Evolutionary conservation across 2,888 invertebrate species (phyloP), one percentile per base, ranked within the genome.

Genomic region (Eristalis pertinax): DNA sequence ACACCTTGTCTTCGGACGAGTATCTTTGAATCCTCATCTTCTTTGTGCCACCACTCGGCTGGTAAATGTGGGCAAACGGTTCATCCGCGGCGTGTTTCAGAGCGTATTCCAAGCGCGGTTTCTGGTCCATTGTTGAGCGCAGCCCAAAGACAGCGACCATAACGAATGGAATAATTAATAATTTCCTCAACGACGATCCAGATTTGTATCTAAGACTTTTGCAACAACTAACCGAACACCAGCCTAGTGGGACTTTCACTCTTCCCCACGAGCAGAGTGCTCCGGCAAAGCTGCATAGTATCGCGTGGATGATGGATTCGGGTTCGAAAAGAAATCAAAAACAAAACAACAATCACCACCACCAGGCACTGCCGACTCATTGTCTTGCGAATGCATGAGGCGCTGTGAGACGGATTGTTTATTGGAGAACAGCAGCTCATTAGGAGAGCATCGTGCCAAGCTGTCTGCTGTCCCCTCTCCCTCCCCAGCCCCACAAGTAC

Each of bases 101-200:
- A 74, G 73, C 63, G 68, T 81, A 72, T 84, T 75, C 75, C 68
- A 58, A 32, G 64, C 77, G 77, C 68, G 41, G 15, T 76, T 85
- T 81, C 82, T 85, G 64, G 77, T 65, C 85, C 68, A 86, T 86
- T 78, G 82, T 86, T 50, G 38, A 32, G 15, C 19, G 19, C 29
- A 70, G n/a, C 19, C 58, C 35, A 19, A 38, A 11, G 41, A 72
- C 58, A 38, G 50, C 68, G 64, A 15, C 76, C 63, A 62, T 41
- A 77, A 78, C 78, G 78, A 78, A 64, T 72, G 67, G 86, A 86
- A 86, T 86, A 86, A 83, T 83, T 86, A 86, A 86, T 83, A 86
- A 86, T 78, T 86, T 82, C 82, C 82, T 56, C 73, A 75, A 86
- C 74, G 32, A 56, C 56, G 73, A 74, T 63, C 62, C 41, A 70